phyloP scores from a whole-genome alignment of 2,797 vertebrate genomes.

The Melanotaenia parkinsoni region DNA sequence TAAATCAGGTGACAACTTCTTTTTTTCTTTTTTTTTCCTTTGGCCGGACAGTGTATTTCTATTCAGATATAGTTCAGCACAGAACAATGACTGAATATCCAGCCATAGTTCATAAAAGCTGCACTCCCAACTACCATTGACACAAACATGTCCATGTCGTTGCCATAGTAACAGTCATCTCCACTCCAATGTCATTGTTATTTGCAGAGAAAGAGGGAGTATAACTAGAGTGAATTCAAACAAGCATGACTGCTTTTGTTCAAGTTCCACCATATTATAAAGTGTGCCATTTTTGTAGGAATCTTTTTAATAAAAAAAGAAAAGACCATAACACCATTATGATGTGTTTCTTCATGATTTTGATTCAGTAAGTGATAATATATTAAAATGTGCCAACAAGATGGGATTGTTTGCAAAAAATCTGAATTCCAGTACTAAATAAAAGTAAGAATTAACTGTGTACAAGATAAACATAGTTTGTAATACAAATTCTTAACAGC shows the following conservation, averaged over 20 bases:
- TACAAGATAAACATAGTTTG: too few relatives aligned
- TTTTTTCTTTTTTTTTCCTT: too few relatives aligned
- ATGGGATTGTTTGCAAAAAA: too few relatives aligned
- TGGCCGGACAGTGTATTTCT: too few relatives aligned
- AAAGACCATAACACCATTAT: too few relatives aligned
- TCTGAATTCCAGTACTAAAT: too few relatives aligned
- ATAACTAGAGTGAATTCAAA: slow-evolving; percentile 50
- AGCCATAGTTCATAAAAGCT: slow-evolving; percentile 43
- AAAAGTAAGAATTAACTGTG: too few relatives aligned
- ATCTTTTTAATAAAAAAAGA: slow-evolving; percentile 24
- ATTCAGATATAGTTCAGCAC: background rate
- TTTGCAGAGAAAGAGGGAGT: slow-evolving; percentile 37
- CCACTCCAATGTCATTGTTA: slow-evolving; percentile 45
- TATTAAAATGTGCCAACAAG: too few relatives aligned
- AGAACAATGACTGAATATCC: slow-evolving; percentile 35
- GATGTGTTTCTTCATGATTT: too few relatives aligned
- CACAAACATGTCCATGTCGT: slow-evolving; percentile 45
- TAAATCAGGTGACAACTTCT: too few relatives aligned
- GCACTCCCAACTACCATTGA: slow-evolving; percentile 39
- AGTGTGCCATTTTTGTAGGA: slow-evolving; percentile 31
- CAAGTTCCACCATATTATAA: slow-evolving; percentile 42
- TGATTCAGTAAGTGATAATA: too few relatives aligned
- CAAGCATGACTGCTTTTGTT: slow-evolving; percentile 47
- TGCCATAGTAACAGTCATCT: slow-evolving; percentile 62
- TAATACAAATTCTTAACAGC: too few relatives aligned